phyloP scores from a whole-genome alignment of 2,888 invertebrate genomes.

The Drosophila planitibia region DNA sequence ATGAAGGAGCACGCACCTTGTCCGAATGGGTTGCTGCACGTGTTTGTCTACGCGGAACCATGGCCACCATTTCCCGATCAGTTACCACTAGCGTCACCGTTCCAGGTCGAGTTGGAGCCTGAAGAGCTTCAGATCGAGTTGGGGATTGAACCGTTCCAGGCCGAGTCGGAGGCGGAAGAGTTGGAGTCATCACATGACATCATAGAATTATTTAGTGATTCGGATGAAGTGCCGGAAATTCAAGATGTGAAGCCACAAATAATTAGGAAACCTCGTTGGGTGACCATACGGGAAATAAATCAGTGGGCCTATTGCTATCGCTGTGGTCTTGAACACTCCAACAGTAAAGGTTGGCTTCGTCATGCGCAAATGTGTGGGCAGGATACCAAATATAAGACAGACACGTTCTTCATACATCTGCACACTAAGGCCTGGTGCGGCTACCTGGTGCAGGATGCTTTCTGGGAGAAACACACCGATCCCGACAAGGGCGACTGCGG shows the following conservation, averaged over 20 bases:
- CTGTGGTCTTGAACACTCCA: slow-evolving; percentile 12
- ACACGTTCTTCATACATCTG: slow-evolving; percentile 45
- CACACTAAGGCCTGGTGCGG: slow-evolving; percentile 50
- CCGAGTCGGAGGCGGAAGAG: neutral
- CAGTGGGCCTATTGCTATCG: slow-evolving; percentile 38
- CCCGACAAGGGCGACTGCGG: slow-evolving; percentile 20
- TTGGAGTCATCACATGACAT: too few species aligned
- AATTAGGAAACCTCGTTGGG: slow-evolving; percentile 11
- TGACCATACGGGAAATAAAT: slow-evolving; percentile 21
- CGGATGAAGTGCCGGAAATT: neutral
- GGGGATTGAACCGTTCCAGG: rapidly evolving
- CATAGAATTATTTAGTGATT: neutral
- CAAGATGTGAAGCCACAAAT: slow-evolving; percentile 17
- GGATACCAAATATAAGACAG: slow-evolving; percentile 6
- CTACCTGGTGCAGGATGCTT: slow-evolving; percentile 21
- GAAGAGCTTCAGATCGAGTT: neutral
- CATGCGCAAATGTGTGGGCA: slow-evolving; percentile 49
- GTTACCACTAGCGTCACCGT: neutral
- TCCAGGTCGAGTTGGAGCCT: rapidly evolving
- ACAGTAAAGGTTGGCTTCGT: slow-evolving; percentile 27
- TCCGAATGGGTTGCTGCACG: slow-evolving; percentile 4
- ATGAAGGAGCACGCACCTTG: slow-evolving; percentile 27
- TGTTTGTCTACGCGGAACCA: slow-evolving; percentile 27
- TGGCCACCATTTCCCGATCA: slow-evolving; percentile 54
- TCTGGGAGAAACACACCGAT: slow-evolving; percentile 41